Base-by-base conservation (phyloP, 2,888 invertebrate species). In the Drosophila maculinotata region DNA sequence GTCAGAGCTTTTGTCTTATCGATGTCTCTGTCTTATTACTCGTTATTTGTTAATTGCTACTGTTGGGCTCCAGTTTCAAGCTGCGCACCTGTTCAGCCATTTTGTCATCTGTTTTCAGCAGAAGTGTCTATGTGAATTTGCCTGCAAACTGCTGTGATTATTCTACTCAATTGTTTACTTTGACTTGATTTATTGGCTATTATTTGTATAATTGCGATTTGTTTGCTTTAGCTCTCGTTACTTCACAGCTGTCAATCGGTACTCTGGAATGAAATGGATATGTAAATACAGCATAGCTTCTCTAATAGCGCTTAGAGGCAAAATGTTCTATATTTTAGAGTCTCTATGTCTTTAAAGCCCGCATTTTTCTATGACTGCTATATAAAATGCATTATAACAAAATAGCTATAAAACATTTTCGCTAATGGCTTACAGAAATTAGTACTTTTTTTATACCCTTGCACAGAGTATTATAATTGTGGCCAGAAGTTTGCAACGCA, bases 361-460 rank as follows among this genome's bases (percentile, higher is more conserved):
- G 38, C 2, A n/a, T n/a, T n/a, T n/a, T n/a, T n/a, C n/a, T n/a
- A n/a, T n/a, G n/a, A n/a, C n/a, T n/a, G n/a, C n/a, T 14, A 1
- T 15, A 10, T 26, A 31, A 31, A 25, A 54, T 20, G 15, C 31
- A 42, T 15, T 36, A 10, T 12, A 44, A 68, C 7, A 28, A 36
- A 26, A 49, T 33, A 33, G 39, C 33, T 35, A 35, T 42, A 51
- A 60, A 41, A 64, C 15, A 60, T 54, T 38, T 74, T 36, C 31
- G 31, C 42, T 69, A 58, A 66, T 52, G 44, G 30, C 23, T 31
- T 25, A 8, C 20, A 20, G 20, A 20, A 20, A 20, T 20, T 20
- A 3, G 20, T 20, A 20, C 4, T 4, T 20, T 20, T 20, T 20
- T 20, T 20, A 4, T 20, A n/a, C n/a, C n/a, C n/a, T n/a, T n/a